Evolutionary conservation across 2,113 vertebrate species (phyloP).

Genomic region (Paradoxurus hermaphroditus): DNA sequence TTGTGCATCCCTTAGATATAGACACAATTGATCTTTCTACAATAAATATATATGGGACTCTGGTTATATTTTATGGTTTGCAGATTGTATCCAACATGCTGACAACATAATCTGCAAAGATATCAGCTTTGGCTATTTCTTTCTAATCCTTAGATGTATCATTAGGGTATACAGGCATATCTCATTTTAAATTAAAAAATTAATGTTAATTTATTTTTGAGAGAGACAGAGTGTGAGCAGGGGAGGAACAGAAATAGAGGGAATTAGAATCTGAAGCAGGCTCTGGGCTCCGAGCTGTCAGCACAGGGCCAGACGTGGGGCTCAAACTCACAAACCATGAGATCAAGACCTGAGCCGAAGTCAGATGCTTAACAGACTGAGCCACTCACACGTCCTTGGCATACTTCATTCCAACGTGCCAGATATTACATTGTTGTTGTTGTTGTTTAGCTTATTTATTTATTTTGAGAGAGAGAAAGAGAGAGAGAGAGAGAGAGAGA

Average conservation of each 20-base stretch:
- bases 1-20: background rate
- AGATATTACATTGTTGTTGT: background rate
- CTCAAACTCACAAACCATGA: no score
- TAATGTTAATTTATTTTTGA: no score
- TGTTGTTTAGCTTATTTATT: background rate
- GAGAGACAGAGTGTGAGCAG: no score
- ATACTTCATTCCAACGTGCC: background rate
- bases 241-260: no score
- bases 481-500: no score
- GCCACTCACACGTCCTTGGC: background rate
- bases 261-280: no score
- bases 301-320: fast-evolving
- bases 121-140: background rate
- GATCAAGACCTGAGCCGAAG: no score
- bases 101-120: background rate
- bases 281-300: no score
- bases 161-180: no score
- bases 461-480: no score
- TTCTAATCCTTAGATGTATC: background rate
- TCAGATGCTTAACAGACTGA: no score
- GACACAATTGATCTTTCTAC: background rate
- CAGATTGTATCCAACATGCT: background rate
- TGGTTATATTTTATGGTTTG: background rate
- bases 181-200: no score
- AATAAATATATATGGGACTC: background rate